Base-by-base conservation (phyloP, 1,140 invertebrate genomes). In the Anagrus nilaparvatae region DNA sequence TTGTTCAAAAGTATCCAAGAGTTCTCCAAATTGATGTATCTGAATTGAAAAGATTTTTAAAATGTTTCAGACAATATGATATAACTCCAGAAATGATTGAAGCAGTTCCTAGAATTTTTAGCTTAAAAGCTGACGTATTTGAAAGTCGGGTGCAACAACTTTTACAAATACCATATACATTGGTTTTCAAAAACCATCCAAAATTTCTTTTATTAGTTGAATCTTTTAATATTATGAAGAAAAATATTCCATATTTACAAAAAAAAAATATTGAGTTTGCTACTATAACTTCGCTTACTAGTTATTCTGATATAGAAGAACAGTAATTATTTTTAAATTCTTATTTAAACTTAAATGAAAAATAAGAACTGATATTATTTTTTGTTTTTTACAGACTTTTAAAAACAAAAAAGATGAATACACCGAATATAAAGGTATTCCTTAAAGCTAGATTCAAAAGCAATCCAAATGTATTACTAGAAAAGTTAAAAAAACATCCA, bases 181-280 rank as follows among this genome's bases (percentile, higher is more conserved):
- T 58, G 21, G 24, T 70, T 21, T 69, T 73, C 47, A 52, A 53
- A 4, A 58, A 67, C 16, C 65, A 75, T 62, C 69, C 69, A 20
- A 58, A 64, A 47, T 65, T 76, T 43, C 52, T 78, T 7, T 55
- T 58, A 52, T 56, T 78, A 46, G 61, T 77, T 18, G 35, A 59
- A 17, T 60, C 65, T 41, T 70, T 71, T 29, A 65, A 64, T 3
- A 64, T 55, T 30, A 61, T 67, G 3, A 55, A 61, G 20, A 51
- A 62, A 23, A 64, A 75, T 38, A 30, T 77, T 3, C 34, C 46
- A 12, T 70, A 65, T 46, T 54, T 78, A 19, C 53, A 65, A 43
- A 48, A 56, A 25, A 59, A 63, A 44, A 64, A 56, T 28, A 50
- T 69, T 14, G 69, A 69, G 47, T 69, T 62, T 57, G 50, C 66